phyloP scores from a whole-genome alignment of 2,888 invertebrate species.

The Erannis defoliaria region DNA sequence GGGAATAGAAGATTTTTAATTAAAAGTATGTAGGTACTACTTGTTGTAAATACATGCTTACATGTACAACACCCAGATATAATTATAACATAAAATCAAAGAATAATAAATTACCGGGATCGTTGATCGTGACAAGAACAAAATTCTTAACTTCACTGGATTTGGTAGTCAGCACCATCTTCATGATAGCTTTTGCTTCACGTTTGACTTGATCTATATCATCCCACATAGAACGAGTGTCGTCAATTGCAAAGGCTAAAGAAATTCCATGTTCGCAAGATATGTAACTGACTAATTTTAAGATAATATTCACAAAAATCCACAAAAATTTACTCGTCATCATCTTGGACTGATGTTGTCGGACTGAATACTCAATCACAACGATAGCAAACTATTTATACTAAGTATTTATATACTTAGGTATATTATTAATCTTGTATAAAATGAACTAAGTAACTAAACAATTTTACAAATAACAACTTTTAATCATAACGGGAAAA shows the following conservation, averaged over 20 bases:
- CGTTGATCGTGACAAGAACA: conserved; percentile 58
- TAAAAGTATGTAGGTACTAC: no score
- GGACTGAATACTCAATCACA: background rate
- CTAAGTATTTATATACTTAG: no score
- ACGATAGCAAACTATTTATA: no score
- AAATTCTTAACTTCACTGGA: conserved; percentile 51
- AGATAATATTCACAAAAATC: background rate
- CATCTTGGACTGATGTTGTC: background rate
- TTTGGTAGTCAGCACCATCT: conserved; percentile 47
- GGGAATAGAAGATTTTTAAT: no score
- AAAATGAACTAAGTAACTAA: no score
- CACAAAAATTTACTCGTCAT: background rate
- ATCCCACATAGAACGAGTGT: conserved; percentile 50
- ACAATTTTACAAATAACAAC: no score
- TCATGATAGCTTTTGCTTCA: conserved; percentile 44
- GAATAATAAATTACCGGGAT: conserved; percentile 43
- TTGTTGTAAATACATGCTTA: no score
- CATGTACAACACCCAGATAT: background rate
- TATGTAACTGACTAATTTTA: conserved; percentile 8
- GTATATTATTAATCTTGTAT: no score
- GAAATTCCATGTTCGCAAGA: conserved; percentile 28
- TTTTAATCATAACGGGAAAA: no score
- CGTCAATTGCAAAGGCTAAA: conserved; percentile 55
- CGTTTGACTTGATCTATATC: conserved; percentile 49
- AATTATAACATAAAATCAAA: background rate